These are phyloP conservation scores for Spatulosminthurus flaviceps DNA, from an alignment of 2,888 invertebrate genomes.

Conservation along the genomic window DNA sequence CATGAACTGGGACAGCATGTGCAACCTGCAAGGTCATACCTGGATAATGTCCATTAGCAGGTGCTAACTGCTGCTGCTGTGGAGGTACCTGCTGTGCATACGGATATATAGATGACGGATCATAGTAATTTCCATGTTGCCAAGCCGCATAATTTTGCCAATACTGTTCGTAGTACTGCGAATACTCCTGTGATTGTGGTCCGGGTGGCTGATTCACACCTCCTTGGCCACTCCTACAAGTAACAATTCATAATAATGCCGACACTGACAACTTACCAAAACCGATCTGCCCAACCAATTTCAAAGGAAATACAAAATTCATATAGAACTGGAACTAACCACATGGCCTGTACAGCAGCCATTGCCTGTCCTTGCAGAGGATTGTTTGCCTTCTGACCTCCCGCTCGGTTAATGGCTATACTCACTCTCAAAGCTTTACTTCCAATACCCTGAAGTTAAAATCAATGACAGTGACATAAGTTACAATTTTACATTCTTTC, in stretches of 20 bases:
- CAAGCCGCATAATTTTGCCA: conserved; percentile 88
- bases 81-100: conserved; percentile 56
- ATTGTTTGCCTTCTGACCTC: conserved; percentile 62
- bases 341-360: conserved; percentile 64
- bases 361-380: conserved; percentile 63
- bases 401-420: conserved; percentile 64
- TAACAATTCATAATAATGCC: background rate
- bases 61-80: conserved; percentile 31
- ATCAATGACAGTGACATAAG: background rate
- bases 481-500: background rate
- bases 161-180: conserved; percentile 68
- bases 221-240: conserved; percentile 61
- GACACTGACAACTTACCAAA: background rate
- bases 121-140: conserved; percentile 69
- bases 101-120: conserved; percentile 60
- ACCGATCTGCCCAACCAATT: no score
- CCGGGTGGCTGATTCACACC: conserved; percentile 42
- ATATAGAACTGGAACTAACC: conserved; percentile 49
- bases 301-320: conserved; percentile 4
- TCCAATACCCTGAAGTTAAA: conserved; percentile 65
- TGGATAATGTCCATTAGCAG: conserved; percentile 45
- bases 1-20: conserved; percentile 44
- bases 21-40: conserved; percentile 48
- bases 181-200: conserved; percentile 55
- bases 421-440: conserved; percentile 68